Evolutionary conservation across 2,888 invertebrate species (phyloP).

Genomic region (Plagodis pulveraria): DNA sequence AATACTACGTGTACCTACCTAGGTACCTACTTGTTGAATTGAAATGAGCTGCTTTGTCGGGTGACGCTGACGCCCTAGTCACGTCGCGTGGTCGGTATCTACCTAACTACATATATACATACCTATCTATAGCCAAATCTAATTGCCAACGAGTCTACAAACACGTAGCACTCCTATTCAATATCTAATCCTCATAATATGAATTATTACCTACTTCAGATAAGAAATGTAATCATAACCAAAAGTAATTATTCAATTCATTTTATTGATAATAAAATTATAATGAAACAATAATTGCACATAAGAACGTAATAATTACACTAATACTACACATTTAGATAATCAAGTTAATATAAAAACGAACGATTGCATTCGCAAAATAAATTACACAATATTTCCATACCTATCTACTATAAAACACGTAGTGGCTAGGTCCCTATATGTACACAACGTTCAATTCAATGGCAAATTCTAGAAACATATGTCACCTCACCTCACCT

Average conservation of each 20-base stretch:
- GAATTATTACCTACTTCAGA: conserved; percentile 1
- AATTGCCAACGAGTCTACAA: not conserved
- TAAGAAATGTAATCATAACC: conserved; percentile 14
- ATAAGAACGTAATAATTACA: conserved; percentile 60
- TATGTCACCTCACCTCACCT: conserved; percentile 20
- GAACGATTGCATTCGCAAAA: conserved; percentile 59
- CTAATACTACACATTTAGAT: conserved; percentile 72
- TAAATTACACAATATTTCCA: conserved; percentile 58
- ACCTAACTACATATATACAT: not conserved
- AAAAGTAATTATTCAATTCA: conserved; percentile 26
- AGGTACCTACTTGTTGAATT: no score
- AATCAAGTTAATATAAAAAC: conserved; percentile 70
- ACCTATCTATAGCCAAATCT: not conserved
- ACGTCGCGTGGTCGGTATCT: not conserved
- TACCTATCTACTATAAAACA: conserved; percentile 51
- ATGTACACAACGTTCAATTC: conserved; percentile 60
- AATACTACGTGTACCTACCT: no score
- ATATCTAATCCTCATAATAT: not conserved
- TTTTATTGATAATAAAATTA: conserved; percentile 66
- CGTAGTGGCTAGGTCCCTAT: conserved; percentile 49
- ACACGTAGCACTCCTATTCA: not conserved
- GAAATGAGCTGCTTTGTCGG: no score
- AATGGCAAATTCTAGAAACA: conserved; percentile 65
- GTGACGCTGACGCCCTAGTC: not conserved
- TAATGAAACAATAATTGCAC: conserved; percentile 74